Evolutionary conservation across 2,888 invertebrate genomes (phyloP), one percentile per base, ranked within the genome.

Genomic region (Camponotus fellah): DNA sequence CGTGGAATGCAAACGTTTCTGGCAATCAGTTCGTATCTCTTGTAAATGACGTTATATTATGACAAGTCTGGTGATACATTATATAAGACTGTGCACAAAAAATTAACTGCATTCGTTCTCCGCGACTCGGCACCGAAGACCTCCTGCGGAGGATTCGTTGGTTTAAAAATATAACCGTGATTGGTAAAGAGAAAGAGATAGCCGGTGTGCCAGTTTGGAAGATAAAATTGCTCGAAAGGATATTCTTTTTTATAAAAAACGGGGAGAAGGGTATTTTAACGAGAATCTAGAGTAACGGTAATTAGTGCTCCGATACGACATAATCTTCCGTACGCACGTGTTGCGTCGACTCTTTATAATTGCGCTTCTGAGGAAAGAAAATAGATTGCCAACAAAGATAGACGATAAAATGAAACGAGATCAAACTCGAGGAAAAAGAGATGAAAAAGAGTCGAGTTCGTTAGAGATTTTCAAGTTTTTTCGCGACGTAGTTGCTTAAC

Each of bases 231-330:
- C 32, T 46, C 21, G 43, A 32, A 69, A 60, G 43, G 34, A 68
- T 49, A 10, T n/a, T 46, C 86, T 89, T 91, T 90, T 43, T 60
- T 72, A 72, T n/a, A 40, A n/a, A 40, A n/a, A 10, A 80, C 79
- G 58, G 49, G 12, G 65, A 62, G 74, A 46, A 34, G 40, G 66
- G 89, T 89, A 92, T 91, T 92, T 93, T 92, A 94, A 94, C 92
- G 92, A 94, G 92, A 92, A 92, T 92, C 91, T 89, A 90, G 92
- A 90, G 91, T 86, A 91, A 89, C 87, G 87, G 91, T 93, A 94
- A 94, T 94, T 93, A 93, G 92, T 92, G 91, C 89, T 89, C 74
- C 87, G 85, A 88, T 86, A 89, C 85, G 86, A 90, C 89, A 88
- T 82, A 56, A 82, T 65, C 21, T 60, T 12, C 3, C 3, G 43